phyloP scores from a whole-genome alignment of 2,888 invertebrate species.

The Drosophila suboccidentalis region DNA sequence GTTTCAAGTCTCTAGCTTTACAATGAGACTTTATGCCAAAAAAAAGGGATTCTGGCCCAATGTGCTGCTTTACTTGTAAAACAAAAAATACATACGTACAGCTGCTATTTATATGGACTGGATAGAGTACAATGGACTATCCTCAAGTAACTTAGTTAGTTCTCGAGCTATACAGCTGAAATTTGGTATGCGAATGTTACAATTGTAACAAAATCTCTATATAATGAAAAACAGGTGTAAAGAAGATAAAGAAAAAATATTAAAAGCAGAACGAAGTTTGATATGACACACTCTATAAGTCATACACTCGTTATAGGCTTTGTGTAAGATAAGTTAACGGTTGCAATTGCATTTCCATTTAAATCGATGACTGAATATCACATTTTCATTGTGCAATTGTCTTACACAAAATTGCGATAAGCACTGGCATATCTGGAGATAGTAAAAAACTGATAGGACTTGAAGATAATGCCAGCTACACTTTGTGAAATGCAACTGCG shows the following conservation, averaged over 20 bases:
- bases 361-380: slow-evolving; percentile 4
- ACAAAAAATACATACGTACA: no score
- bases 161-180: background rate
- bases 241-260: background rate
- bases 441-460: slow-evolving; percentile 20
- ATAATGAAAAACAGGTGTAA: background rate
- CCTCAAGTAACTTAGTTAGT: background rate
- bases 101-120: background rate
- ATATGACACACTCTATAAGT: background rate
- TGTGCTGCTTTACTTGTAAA: no score
- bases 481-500: slow-evolving; percentile 1
- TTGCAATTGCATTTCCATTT: slow-evolving; percentile 11
- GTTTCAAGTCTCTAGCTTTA: no score
- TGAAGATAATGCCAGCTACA: slow-evolving; percentile 5
- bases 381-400: slow-evolving; percentile 1
- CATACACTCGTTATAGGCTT: background rate
- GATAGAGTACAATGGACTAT: background rate
- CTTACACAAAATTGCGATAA: slow-evolving; percentile 1
- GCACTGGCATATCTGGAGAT: background rate
- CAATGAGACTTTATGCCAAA: no score
- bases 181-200: background rate
- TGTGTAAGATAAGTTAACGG: no score
- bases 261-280: background rate
- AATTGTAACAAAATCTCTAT: background rate
- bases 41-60: no score